Evolutionary conservation across 2,888 invertebrate species (phyloP).

Genomic region (Myopa tessellatipennis): DNA sequence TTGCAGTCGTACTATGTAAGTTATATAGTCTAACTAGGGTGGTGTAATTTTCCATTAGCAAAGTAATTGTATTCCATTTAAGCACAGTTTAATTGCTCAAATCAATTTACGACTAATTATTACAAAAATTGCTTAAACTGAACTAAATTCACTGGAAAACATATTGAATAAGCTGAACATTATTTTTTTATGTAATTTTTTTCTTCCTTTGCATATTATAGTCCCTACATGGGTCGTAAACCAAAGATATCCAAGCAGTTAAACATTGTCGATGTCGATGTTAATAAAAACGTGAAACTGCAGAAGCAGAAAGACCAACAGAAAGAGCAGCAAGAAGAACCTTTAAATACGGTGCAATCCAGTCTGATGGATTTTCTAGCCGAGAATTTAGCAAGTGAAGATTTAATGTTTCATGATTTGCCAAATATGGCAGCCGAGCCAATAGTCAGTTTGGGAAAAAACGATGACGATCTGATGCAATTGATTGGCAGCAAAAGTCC

Average conservation of each 20-base stretch:
- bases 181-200: background rate
- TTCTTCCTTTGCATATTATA: slow-evolving; percentile 44
- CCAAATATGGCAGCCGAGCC: slow-evolving; percentile 59
- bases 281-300: slow-evolving; percentile 27
- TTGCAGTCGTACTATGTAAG: slow-evolving; percentile 65
- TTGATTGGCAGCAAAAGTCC: slow-evolving; percentile 54
- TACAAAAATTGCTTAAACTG: too few relatives aligned
- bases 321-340: slow-evolving; percentile 18
- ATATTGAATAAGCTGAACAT: background rate
- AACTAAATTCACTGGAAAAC: too few relatives aligned
- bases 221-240: slow-evolving; percentile 65
- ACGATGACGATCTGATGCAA: slow-evolving; percentile 57
- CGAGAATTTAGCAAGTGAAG: slow-evolving; percentile 62
- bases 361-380: slow-evolving; percentile 66
- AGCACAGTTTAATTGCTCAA: background rate
- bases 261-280: slow-evolving; percentile 50
- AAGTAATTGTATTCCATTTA: background rate
- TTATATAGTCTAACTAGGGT: background rate
- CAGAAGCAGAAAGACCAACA: slow-evolving; percentile 12
- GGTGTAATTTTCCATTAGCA: background rate
- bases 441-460: slow-evolving; percentile 52
- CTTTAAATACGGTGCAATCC: slow-evolving; percentile 63
- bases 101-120: background rate
- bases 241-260: slow-evolving; percentile 51
- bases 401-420: slow-evolving; percentile 58